phyloP scores from a whole-genome alignment of 1,140 invertebrate species.

The Branchinecta lynchi region DNA sequence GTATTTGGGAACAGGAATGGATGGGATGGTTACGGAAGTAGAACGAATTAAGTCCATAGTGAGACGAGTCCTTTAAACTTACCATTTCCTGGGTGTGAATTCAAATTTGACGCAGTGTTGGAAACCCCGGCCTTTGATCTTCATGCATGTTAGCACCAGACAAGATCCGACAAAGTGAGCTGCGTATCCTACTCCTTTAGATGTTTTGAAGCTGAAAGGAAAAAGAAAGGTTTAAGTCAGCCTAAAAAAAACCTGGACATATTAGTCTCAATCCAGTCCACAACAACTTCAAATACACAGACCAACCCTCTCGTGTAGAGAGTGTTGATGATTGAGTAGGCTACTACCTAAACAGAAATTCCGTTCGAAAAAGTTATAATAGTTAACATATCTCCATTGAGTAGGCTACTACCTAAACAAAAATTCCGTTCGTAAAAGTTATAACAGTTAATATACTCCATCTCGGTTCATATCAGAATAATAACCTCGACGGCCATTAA shows the following conservation, averaged over 20 bases:
- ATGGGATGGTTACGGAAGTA: no score
- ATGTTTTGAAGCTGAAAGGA: conserved; percentile 83
- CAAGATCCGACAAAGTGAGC: conserved; percentile 99
- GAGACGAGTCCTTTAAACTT: conserved; percentile 23
- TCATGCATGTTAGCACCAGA: conserved; percentile 95
- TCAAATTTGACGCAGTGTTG: conserved; percentile 99
- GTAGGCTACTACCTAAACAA: no score
- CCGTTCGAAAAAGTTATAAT: no score
- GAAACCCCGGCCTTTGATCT: conserved; percentile 96
- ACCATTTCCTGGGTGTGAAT: conserved; percentile 88
- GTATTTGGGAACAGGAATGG: no score
- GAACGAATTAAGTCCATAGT: no score
- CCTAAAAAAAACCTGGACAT: not conserved
- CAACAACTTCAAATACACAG: conserved; percentile 14
- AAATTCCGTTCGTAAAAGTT: no score
- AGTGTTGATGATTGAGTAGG: no score
- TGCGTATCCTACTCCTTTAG: conserved; percentile 97
- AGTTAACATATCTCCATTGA: no score
- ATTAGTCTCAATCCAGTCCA: not conserved
- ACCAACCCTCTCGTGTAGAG: not conserved
- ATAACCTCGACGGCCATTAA: no score
- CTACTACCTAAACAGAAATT: no score
- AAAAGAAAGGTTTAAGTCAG: conserved; percentile 18
- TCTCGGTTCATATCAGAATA: no score
- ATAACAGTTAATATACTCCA: no score